Base-by-base conservation (phyloP, 2,113 vertebrate genomes). In the Melanerpes formicivorus region DNA sequence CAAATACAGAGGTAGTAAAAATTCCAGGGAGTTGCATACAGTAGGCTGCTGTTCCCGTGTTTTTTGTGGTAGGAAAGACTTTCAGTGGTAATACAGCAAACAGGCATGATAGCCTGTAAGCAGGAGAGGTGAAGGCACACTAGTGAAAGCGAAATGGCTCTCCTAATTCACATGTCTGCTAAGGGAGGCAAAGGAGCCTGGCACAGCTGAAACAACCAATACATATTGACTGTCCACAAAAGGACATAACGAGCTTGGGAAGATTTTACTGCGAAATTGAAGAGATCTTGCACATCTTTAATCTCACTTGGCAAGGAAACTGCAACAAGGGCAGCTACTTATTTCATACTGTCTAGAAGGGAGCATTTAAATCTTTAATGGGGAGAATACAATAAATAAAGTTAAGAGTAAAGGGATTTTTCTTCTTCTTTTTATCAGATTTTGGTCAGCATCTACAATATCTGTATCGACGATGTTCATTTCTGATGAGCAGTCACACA, bases 191-290 rank as follows among this genome's bases (percentile, higher is more conserved):
- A 62, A 94, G 59, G 11, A 79, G 26, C 26, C 52, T 63, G 86
- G 84, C 42, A 84, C 30, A 87, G 46, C 37, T 77, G 46, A 89
- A 94, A 27, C 30, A 82, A 82, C 69, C 56, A 89, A 71, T n/a
- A 67, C 52, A 17, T 25, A 83, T 70, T 70, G 88, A 44, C 40
- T 52, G 9, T 72, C 74, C 86, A 73, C 71, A 66, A 79, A 90
- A 87, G 59, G 46, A 81, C 18, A 46, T 66, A 81, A 88, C 0
- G 4, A 92, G 71, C 71, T 70, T 76, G 56, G 73, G 81, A 81
- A 90, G 30, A 85, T 79, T 84, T 80, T 82, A 87, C 7, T 80
- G 50, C 79, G 66, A 80, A 92, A 92, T 48, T 93, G 77, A 86
- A 81, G 46, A 66, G 56, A 76, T 70, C 55, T 52, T 84, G 55